Percentiles rank a stretch among this genome's conserved stretches.
These are phyloP conservation scores for Pitta sordida DNA, from an alignment of 2,113 vertebrate species.

Conservation along the genomic window DNA sequence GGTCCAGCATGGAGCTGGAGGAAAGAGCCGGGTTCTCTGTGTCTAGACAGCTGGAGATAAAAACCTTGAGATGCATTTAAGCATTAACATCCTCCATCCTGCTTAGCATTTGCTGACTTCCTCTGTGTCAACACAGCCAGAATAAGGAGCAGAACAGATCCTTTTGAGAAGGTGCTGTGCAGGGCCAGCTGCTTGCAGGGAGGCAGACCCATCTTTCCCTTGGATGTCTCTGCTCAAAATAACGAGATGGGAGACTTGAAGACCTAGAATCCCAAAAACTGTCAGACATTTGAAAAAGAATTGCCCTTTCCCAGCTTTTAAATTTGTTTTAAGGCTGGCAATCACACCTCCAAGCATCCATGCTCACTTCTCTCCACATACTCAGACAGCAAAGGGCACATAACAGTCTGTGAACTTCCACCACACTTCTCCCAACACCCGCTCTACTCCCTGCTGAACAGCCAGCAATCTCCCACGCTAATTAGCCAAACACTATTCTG, in stretches of 20 bases:
- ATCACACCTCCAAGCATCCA: not conserved
- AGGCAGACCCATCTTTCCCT: not conserved
- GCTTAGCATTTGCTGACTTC: not conserved
- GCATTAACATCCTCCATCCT: not conserved
- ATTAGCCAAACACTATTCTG: constrained; percentile 34
- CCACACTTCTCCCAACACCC: not conserved
- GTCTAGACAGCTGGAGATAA: not conserved
- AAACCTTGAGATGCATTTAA: not conserved
- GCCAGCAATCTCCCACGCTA: constrained; percentile 15
- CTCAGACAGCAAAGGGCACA: not conserved
- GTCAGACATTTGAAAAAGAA: not conserved
- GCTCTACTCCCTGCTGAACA: not conserved
- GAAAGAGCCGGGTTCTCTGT: not conserved
- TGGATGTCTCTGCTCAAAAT: not conserved
- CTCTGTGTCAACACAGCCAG: not conserved
- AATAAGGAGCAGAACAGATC: not conserved
- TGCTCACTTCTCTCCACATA: not conserved
- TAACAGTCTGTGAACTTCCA: not conserved
- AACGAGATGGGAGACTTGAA: not conserved
- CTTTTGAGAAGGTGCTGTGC: not conserved
- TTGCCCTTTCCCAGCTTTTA: not conserved
- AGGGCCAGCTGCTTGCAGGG: not conserved
- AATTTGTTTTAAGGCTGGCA: not conserved
- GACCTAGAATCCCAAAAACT: not conserved
- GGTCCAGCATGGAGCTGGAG: not conserved